Evolutionary conservation across 2,888 invertebrate species (phyloP), one percentile per base, ranked within the genome.

Genomic region (Morpho achilles): DNA sequence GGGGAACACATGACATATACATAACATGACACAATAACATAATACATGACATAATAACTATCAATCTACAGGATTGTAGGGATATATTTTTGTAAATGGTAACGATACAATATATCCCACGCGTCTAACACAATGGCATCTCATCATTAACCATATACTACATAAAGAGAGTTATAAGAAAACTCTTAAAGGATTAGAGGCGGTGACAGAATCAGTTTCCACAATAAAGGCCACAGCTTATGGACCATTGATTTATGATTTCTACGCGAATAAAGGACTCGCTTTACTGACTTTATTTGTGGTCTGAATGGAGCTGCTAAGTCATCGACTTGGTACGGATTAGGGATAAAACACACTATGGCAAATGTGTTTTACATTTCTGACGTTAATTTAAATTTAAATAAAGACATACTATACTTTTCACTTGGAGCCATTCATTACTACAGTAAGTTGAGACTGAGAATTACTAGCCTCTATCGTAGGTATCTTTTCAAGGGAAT

Each of bases 231-330:
- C 69, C 32, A 65, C 64, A 67, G 69, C 69, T 76, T 75, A 72
- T 73, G 67, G 70, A 66, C 76, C 79, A 86, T 87, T 87, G 87
- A 87, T 87, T 87, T 87, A 87, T 87, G 79, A 74, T 72, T 74
- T 70, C 49, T 72, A 71, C 67, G 85, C 86, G 79, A 87, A 86
- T 87, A 84, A 85, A 81, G 76, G 55, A 55, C 77, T 72, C 62
- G 56, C 49, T 56, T 50, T 51, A 55, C 56, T 48, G 60, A 61
- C 62, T 64, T 64, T 64, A 63, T 63, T 66, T 60, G 61, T 61
- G 53, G 49, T 63, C 50, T 66, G 64, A 69, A 70, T 65, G 66
- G 62, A 55, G 54, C 47, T 61, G 57, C 50, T 62, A 66, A 66
- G 67, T 69, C 69, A 66, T 66, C 63, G 60, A 58, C 60, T 64